Evolutionary conservation across 2,888 invertebrate species (phyloP).

Genomic region (Drosophila anomalipes): DNA sequence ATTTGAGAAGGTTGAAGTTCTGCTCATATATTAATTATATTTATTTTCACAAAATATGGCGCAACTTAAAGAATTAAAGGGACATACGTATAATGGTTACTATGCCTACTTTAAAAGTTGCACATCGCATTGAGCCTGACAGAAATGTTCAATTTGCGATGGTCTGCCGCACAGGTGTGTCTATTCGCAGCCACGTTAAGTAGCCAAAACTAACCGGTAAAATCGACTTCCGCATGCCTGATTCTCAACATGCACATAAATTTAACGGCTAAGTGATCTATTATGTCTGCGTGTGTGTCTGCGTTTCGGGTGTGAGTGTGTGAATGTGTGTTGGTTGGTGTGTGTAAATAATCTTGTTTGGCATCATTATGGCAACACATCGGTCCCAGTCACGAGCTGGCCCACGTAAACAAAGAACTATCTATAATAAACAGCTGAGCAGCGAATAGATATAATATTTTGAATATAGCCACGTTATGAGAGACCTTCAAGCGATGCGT

Average conservation of each 20-base stretch:
- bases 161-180: constrained; percentile 33
- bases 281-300: constrained; percentile 25
- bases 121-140: constrained; percentile 20
- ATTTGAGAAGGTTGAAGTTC: background rate
- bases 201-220: constrained; percentile 31
- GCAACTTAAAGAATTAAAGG: background rate
- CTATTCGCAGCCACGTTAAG: constrained; percentile 23
- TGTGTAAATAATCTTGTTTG: constrained; percentile 5
- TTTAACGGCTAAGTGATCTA: constrained; percentile 68
- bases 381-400: constrained; percentile 17
- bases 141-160: constrained; percentile 24
- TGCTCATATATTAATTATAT: background rate
- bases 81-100: background rate
- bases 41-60: background rate
- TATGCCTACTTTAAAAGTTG: background rate
- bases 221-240: constrained; percentile 57
- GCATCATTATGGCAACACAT: constrained; percentile 22
- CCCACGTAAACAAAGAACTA: constrained; percentile 31
- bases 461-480: background rate
- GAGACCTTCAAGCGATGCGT: constrained; percentile 18
- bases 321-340: background rate
- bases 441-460: constrained; percentile 23
- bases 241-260: constrained; percentile 64
- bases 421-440: constrained; percentile 33
- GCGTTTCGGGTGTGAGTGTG: constrained; percentile 9